Percentiles rank a stretch among this genome's conserved stretches.
These are phyloP conservation scores for Sebastes miniatus DNA, from an alignment of 2,797 vertebrate genomes.

Conservation along the genomic window DNA sequence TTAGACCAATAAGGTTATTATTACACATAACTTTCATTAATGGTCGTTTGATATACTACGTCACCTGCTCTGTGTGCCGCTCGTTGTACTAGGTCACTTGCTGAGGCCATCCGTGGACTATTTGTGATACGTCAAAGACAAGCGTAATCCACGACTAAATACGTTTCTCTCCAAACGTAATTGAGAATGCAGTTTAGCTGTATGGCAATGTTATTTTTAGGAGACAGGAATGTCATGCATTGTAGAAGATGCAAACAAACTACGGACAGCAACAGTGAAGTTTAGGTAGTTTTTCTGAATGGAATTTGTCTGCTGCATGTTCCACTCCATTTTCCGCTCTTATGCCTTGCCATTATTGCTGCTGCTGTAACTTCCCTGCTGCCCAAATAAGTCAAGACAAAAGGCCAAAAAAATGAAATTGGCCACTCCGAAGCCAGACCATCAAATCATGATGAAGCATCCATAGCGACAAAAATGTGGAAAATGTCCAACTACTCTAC, in stretches of 20 bases:
- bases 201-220: no score
- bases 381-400: background rate
- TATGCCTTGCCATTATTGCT: background rate
- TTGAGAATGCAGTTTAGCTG: no score
- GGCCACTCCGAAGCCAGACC: background rate
- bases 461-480: conserved; percentile 6
- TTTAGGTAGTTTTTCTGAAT: background rate
- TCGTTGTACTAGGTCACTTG: no score
- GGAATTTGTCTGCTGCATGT: background rate
- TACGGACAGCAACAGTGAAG: background rate
- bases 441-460: background rate
- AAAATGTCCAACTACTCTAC: conserved; percentile 21
- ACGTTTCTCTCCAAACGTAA: no score
- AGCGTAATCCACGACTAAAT: no score
- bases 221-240: background rate
- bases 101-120: no score
- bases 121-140: no score
- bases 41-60: no score
- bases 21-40: no score
- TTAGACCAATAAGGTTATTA: no score
- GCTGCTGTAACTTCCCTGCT: background rate
- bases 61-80: no score
- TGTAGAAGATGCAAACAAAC: background rate
- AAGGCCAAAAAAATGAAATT: background rate
- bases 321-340: background rate